These are phyloP conservation scores for Drosophila elegans DNA, from an alignment of 1,140 invertebrate species.

Conservation along the genomic window DNA sequence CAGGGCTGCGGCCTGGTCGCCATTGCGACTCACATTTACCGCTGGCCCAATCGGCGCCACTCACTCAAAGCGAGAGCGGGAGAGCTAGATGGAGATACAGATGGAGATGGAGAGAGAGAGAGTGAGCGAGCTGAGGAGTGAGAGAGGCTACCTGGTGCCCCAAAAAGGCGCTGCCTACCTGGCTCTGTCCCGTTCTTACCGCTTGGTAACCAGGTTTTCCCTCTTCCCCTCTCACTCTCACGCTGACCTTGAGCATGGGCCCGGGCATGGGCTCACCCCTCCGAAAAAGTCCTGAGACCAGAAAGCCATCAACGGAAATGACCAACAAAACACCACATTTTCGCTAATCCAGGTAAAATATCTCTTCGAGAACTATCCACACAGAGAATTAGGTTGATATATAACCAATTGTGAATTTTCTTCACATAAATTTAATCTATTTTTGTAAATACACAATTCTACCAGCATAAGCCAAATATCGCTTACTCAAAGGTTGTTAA, in stretches of 20 bases:
- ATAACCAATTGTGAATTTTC: background rate
- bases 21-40: slow-evolving; percentile 30
- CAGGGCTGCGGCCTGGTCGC: slow-evolving; percentile 9
- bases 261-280: slow-evolving; percentile 15
- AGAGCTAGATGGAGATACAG: background rate
- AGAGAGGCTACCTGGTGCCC: slow-evolving; percentile 1
- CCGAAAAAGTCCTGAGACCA: slow-evolving; percentile 16
- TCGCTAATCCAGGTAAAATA: slow-evolving; percentile 4
- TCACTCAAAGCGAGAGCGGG: slow-evolving; percentile 25
- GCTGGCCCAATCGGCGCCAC: slow-evolving; percentile 31
- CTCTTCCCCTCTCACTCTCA: background rate
- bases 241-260: slow-evolving; percentile 17
- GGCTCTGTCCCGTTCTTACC: background rate
- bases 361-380: slow-evolving; percentile 2
- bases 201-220: background rate
- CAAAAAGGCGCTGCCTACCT: slow-evolving; percentile 6
- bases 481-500: no score
- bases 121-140: background rate
- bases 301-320: slow-evolving; percentile 28
- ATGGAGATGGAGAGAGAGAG: background rate
- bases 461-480: no score
- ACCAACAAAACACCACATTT: background rate
- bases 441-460: no score
- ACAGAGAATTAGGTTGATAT: background rate
- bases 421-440: no score